These are phyloP conservation scores for Andrena trimmerana DNA, from an alignment of 2,888 invertebrate genomes.

Conservation along the genomic window DNA sequence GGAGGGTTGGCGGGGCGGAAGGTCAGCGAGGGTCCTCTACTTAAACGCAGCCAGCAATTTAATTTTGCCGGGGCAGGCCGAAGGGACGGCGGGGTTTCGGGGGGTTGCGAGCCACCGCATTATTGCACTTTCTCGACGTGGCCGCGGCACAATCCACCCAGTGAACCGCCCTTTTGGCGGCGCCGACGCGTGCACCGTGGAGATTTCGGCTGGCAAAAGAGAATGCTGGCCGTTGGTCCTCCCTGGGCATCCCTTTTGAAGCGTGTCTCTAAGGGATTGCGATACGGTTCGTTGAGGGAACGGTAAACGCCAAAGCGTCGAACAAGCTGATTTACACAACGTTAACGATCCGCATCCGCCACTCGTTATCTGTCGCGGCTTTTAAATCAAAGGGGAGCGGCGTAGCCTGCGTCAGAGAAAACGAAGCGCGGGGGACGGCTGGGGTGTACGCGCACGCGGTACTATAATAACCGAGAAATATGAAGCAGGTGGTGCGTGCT, in stretches of 20 bases:
- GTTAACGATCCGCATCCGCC: slow-evolving; percentile 22
- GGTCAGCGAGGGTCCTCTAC: slow-evolving; percentile 12
- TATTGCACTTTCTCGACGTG: slow-evolving; percentile 45
- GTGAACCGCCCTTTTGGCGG: slow-evolving; percentile 38
- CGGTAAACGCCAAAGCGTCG: slow-evolving; percentile 24
- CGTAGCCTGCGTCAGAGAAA: background rate
- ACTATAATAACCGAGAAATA: background rate
- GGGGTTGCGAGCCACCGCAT: slow-evolving; percentile 28
- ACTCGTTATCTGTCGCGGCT: slow-evolving; percentile 24
- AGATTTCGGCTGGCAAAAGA: slow-evolving; percentile 35
- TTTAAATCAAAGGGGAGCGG: slow-evolving; percentile 20
- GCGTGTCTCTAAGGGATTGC: slow-evolving; percentile 20
- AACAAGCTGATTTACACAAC: slow-evolving; percentile 39
- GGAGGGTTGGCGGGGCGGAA: no score
- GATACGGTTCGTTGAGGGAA: slow-evolving; percentile 32
- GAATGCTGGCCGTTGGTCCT: slow-evolving; percentile 23
- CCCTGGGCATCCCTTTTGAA: slow-evolving; percentile 44
- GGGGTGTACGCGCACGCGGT: no score
- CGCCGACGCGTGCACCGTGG: slow-evolving; percentile 29
- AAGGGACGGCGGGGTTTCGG: background rate
- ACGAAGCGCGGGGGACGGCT: no score
- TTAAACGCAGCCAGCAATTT: slow-evolving; percentile 50
- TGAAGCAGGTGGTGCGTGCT: background rate
- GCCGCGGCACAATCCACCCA: slow-evolving; percentile 51
- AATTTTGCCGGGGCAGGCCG: slow-evolving; percentile 38